phyloP scores from a whole-genome alignment of 2,888 invertebrate species.

The Eilema sororculum region DNA sequence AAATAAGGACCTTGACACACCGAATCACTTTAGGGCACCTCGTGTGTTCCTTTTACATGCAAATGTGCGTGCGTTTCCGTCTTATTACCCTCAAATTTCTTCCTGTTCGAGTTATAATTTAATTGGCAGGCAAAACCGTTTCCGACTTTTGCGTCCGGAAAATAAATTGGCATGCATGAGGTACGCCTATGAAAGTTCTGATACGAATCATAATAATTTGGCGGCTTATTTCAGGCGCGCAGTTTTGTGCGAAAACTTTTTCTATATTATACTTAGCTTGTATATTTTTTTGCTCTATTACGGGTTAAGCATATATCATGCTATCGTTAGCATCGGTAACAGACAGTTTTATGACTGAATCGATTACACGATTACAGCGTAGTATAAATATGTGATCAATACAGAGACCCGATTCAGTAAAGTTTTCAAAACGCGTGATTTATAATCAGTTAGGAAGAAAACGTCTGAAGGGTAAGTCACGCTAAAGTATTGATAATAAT shows the following conservation, averaged over 20 bases:
- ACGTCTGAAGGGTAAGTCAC: too few species aligned
- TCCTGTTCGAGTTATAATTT: constrained; percentile 31
- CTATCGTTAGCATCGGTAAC: not conserved
- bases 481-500: too few species aligned
- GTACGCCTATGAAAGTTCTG: constrained; percentile 23
- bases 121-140: constrained; percentile 38
- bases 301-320: not conserved
- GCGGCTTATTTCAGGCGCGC: not conserved
- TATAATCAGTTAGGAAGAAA: too few species aligned
- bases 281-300: not conserved
- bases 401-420: too few species aligned
- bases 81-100: constrained; percentile 34
- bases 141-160: constrained; percentile 14
- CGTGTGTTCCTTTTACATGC: constrained; percentile 42
- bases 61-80: constrained; percentile 50
- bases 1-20: constrained; percentile 46
- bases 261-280: too few species aligned
- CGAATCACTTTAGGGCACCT: not conserved
- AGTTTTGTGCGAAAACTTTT: not conserved
- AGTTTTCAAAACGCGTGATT: too few species aligned
- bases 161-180: constrained; percentile 1
- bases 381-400: too few species aligned
- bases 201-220: not conserved
- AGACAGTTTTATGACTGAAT: not conserved
- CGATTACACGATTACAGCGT: not conserved